Conservation (phyloP, 1,140 invertebrate genomes). For the Cephus cinctus region DNA sequence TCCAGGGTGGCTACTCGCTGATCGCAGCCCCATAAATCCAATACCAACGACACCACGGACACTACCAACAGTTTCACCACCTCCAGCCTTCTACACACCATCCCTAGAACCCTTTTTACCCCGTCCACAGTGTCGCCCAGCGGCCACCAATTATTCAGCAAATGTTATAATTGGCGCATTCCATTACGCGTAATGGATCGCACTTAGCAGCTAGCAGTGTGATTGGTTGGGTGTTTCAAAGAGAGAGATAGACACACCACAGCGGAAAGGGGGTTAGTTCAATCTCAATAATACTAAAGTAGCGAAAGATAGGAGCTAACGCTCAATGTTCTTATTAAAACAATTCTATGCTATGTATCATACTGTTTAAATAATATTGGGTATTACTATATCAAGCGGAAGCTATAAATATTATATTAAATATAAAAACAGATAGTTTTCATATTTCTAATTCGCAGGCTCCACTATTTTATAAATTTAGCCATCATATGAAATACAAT, state of each 20-base stretch:
- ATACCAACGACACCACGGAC: too few species aligned
- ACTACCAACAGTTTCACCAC: conserved; percentile 7
- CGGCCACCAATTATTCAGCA: conserved; percentile 52
- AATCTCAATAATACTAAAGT: conserved; percentile 42
- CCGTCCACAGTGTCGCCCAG: conserved; percentile 24
- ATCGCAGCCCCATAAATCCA: conserved; percentile 1
- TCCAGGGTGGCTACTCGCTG: background rate
- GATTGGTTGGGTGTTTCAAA: conserved; percentile 31
- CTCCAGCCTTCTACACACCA: too few species aligned
- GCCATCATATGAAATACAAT: too few species aligned
- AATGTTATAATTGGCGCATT: conserved; percentile 56
- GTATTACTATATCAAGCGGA: too few species aligned
- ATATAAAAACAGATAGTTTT: too few species aligned
- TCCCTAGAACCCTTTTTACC: conserved; percentile 12
- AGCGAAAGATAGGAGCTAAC: conserved; percentile 26
- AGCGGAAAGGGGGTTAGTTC: conserved; percentile 22
- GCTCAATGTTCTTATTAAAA: too few species aligned
- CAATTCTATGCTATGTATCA: too few species aligned
- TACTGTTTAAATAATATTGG: too few species aligned
- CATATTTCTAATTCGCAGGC: too few species aligned
- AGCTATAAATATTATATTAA: too few species aligned
- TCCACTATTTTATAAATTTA: too few species aligned
- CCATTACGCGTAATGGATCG: conserved; percentile 56
- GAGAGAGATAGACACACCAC: conserved; percentile 7
- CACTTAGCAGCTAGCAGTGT: conserved; percentile 47